Evolutionary conservation across 2,888 invertebrate species (phyloP), one percentile per base, ranked within the genome.

Genomic region (Xestia rhomboidea): DNA sequence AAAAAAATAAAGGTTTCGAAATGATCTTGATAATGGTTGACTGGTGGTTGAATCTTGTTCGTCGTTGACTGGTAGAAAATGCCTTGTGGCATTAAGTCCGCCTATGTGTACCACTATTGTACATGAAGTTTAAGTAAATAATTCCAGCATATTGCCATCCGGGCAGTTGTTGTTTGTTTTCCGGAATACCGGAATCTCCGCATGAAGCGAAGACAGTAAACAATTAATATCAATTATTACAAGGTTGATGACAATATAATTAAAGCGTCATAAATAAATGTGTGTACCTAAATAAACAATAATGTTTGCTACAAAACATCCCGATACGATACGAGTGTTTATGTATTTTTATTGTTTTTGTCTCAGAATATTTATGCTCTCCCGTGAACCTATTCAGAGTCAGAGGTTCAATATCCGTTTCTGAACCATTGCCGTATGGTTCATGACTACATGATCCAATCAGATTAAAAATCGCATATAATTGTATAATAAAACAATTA

Each of bases 261-360:
- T 49, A 30, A 34, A 27, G 15, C 30, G n/a, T 51, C 49, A 64
- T 70, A 46, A 54, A 79, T 51, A 79, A 79, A 34, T 60, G 11
- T 10, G 21, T 8, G 7, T 30, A n/a, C 7, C 11, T 30, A 46
- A 46, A 30, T 44, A 78, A 71, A 71, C 49, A 46, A 63, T 67
- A 67, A 68, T 68, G 68, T 54, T 81, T 60, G 62, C 18, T 46
- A 46, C 30, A 38, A 51, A 30, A 54, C 62, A 63, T 46, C 15
- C 30, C 18, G 63, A 49, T 60, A 38, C 11, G 54, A 54, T 49
- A 74, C 15, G 30, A 77, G 11, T 46, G 73, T 73, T 77, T 66
- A 73, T 78, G 24, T 49, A 27, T 68, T 62, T 77, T 54, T 54
- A n/a, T 69, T 81, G 15, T 73, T 78, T 83, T 83, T 41, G 10